Base-by-base conservation (phyloP, 2,888 invertebrate genomes). In the Diachrysia chrysitis region DNA sequence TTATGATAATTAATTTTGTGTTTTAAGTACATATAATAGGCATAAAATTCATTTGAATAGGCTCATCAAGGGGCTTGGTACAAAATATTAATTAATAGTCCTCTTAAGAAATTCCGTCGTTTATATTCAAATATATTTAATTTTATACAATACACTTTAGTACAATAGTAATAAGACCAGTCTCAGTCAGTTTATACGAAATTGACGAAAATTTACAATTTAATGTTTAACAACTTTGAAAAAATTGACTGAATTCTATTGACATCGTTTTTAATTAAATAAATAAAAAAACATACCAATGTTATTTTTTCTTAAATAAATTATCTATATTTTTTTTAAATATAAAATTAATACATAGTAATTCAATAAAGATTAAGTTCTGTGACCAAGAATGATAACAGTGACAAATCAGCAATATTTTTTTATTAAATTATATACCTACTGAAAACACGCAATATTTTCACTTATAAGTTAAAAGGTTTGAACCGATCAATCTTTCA, bases 101-200 rank as follows among this genome's bases (percentile, higher is more conserved):
- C 19, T 35, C 35, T 53, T 29, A 55, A 60, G 25, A 74, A 68
- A 66, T 58, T 75, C 48, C 55, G 23, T 32, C 48, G 63, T 69
- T 42, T 71, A 71, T 58, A 63, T 62, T 68, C 1, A 69, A 70
- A 69, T 74, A 71, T 67, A 66, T 68, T 76, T 73, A 56, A 66
- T 71, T 68, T 73, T 57, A 62, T 76, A 69, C 59, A 73, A 77
- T 80, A 78, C 66, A 79, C 75, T 74, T 74, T 75, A 73, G 76
- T 80, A 85, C 76, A 79, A 84, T 77, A 80, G 75, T 85, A 90
- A 89, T 89, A 90, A 91, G 89, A 91, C 87, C 89, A 92, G 89
- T 89, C 87, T 93, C 89, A 92, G 89, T 90, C 87, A 84, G 85
- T 85, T 85, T 83, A 83, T 87, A 81, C 74, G 81, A 87, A 92